A percentile compares a stretch with the other conserved stretches of the same genome.
These are phyloP conservation scores for Graptemys geographica DNA, from an alignment of 2,797 vertebrate species.

Conservation along the genomic window DNA sequence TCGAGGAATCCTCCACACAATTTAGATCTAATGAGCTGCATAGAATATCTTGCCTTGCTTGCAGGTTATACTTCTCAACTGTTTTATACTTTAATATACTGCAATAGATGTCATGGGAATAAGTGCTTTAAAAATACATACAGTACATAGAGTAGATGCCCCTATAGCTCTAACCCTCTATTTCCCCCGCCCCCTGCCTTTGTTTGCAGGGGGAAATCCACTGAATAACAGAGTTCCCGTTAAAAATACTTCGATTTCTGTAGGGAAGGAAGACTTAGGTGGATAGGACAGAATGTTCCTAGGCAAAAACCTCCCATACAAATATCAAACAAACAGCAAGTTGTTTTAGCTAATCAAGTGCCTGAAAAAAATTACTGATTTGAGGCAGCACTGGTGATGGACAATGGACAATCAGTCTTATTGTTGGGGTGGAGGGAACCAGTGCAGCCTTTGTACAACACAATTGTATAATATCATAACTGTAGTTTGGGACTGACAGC, in stretches of 20 bases:
- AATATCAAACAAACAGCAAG: not conserved
- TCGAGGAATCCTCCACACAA: not conserved
- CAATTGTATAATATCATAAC: slow-evolving; percentile 4
- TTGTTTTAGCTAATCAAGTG: not conserved
- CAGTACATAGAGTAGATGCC: not conserved
- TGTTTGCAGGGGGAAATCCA: not conserved
- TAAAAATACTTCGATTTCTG: not conserved
- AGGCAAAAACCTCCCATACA: not conserved
- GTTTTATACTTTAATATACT: not conserved
- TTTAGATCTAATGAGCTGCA: not conserved
- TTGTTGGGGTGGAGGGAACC: slow-evolving; percentile 4
- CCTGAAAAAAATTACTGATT: slow-evolving; percentile 4
- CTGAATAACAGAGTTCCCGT: not conserved
- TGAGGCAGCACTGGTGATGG: not conserved
- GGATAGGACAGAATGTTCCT: not conserved
- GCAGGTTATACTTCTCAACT: not conserved
- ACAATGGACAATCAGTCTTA: slow-evolving; percentile 29
- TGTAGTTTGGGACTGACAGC: not conserved
- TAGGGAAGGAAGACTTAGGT: not conserved
- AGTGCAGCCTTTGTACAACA: not conserved
- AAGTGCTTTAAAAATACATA: not conserved
- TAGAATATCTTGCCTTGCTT: not conserved
- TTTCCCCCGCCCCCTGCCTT: not conserved
- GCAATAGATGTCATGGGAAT: not conserved
- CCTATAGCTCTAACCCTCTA: not conserved